Conservation (phyloP, 2,888 invertebrate genomes). For the Thereva nobilitata region DNA sequence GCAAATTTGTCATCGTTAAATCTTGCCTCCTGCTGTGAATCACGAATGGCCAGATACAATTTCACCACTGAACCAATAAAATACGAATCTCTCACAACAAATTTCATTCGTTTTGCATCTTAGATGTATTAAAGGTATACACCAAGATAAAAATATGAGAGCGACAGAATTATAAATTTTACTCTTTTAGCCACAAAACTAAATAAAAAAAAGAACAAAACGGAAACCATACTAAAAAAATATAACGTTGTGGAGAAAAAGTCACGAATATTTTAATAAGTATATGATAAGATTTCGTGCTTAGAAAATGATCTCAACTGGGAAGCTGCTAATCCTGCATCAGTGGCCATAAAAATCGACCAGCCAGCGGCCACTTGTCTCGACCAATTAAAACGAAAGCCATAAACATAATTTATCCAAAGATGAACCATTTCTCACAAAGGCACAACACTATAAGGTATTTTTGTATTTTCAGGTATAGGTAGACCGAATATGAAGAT, state of each 20-base stretch:
- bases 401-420: conserved; percentile 45
- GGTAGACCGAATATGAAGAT: too few relatives aligned
- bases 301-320: background rate
- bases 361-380: conserved; percentile 41
- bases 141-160: conserved; percentile 20
- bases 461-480: too few relatives aligned
- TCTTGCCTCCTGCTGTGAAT: conserved; percentile 21
- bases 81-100: conserved; percentile 8
- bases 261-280: conserved; percentile 3
- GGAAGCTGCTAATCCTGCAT: conserved; percentile 13
- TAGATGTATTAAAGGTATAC: too few relatives aligned
- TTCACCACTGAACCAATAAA: conserved; percentile 22
- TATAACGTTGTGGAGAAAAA: too few relatives aligned
- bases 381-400: conserved; percentile 46
- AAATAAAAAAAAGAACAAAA: conserved; percentile 12
- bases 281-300: conserved; percentile 22
- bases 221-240: too few relatives aligned
- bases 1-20: conserved; percentile 45
- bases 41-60: conserved; percentile 29
- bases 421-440: conserved; percentile 46
- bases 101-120: conserved; percentile 9
- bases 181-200: background rate
- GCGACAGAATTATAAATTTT: conserved; percentile 17
- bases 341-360: conserved; percentile 15
- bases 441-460: background rate